Conservation (phyloP, 2,797 vertebrate species). For the Etheostoma nigrum region DNA sequence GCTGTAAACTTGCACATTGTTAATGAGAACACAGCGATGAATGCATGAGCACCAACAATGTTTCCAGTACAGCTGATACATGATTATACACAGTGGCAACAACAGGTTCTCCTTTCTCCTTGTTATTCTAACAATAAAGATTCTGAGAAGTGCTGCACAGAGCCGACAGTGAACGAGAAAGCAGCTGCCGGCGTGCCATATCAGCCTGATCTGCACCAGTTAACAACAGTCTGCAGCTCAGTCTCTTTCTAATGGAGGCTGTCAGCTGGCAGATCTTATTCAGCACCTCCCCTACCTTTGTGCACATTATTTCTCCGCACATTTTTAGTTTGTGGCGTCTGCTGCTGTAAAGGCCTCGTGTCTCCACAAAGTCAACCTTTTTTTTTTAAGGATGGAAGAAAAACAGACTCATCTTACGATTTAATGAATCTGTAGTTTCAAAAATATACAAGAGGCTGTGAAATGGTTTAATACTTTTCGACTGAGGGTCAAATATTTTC, state of each 20-base stretch:
- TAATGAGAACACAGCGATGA: neutral
- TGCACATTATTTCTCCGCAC: constrained; percentile 12
- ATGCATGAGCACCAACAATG: neutral
- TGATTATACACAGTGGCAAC: too few relatives aligned
- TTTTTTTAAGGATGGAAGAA: neutral
- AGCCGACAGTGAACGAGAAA: constrained; percentile 46
- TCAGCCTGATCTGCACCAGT: constrained; percentile 65
- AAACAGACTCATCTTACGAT: neutral
- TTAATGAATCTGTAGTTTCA: neutral
- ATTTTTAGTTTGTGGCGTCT: neutral
- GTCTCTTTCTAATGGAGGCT: constrained; percentile 49
- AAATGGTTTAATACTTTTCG: neutral
- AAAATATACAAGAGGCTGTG: neutral
- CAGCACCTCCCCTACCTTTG: constrained; percentile 10
- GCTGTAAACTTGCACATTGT: neutral
- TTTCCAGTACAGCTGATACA: neutral
- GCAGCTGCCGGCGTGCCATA: constrained; percentile 52
- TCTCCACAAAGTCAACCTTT: neutral
- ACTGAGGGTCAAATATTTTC: neutral
- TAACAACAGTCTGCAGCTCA: constrained; percentile 54
- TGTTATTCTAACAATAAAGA: constrained; percentile 1
- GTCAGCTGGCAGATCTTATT: constrained; percentile 56
- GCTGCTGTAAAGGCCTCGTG: constrained; percentile 1
- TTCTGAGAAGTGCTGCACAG: neutral
- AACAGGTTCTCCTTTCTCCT: neutral